phyloP scores from a whole-genome alignment of 2,113 vertebrate species.

The Cephalopterus ornatus region DNA sequence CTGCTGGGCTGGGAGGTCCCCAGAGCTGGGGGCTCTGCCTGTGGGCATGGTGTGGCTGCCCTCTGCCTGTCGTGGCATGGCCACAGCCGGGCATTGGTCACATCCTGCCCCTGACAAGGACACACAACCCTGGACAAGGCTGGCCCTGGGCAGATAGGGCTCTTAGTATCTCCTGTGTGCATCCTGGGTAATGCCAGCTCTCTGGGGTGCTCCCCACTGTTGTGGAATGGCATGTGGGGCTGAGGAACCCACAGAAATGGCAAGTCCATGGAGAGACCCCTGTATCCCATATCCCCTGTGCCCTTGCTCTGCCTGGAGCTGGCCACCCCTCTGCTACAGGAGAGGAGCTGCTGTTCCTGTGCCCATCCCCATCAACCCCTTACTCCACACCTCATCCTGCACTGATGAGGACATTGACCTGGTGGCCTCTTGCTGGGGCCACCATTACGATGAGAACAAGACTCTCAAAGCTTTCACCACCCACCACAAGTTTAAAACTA shows the following conservation, averaged over 20 bases:
- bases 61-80: background rate
- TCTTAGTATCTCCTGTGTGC: background rate
- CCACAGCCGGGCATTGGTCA: rapidly evolving
- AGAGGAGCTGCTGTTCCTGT: too few relatives aligned
- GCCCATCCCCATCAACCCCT: too few relatives aligned
- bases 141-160: background rate
- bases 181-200: background rate
- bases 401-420: background rate
- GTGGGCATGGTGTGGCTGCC: background rate
- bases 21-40: background rate
- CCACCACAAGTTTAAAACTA: conserved; percentile 5
- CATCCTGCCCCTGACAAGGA: background rate
- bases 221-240: too few relatives aligned
- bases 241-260: too few relatives aligned
- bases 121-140: background rate
- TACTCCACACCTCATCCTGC: background rate
- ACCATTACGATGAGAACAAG: background rate
- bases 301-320: too few relatives aligned
- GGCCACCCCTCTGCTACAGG: too few relatives aligned
- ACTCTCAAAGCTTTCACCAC: conserved; percentile 34
- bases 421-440: conserved; percentile 37
- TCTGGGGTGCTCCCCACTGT: rapidly evolving
- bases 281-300: too few relatives aligned
- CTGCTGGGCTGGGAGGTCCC: background rate
- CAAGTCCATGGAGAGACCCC: too few relatives aligned